Percentiles rank a stretch among this genome's conserved stretches.
Conservation (phyloP, 1,140 invertebrate species). For the Drosophila jambulina region DNA sequence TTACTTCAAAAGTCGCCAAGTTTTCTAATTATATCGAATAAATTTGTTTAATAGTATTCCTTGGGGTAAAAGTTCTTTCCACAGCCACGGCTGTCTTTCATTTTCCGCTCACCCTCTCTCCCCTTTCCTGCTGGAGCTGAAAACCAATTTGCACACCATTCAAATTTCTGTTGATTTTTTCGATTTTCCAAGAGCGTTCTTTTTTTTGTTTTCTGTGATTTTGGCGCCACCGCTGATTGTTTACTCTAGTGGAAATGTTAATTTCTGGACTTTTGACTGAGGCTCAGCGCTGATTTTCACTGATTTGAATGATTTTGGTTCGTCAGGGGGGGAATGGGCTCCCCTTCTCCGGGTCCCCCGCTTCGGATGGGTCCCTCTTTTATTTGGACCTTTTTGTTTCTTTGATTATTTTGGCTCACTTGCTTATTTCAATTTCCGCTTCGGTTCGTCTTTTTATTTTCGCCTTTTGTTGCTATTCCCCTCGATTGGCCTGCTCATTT, state of each 20-base stretch:
- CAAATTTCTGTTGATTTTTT: slow-evolving; percentile 34
- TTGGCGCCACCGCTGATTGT: slow-evolving; percentile 65
- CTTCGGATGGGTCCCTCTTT: slow-evolving; percentile 8
- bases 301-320: slow-evolving; percentile 74
- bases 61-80: slow-evolving; percentile 45
- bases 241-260: slow-evolving; percentile 80
- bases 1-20: slow-evolving; percentile 84
- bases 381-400: slow-evolving; percentile 50
- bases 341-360: neutral
- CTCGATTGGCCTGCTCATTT: slow-evolving; percentile 70
- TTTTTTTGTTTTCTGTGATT: slow-evolving; percentile 64
- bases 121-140: slow-evolving; percentile 5
- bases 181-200: slow-evolving; percentile 23
- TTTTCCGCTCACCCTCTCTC: neutral
- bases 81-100: slow-evolving; percentile 28
- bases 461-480: slow-evolving; percentile 47
- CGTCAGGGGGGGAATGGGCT: slow-evolving; percentile 26
- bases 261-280: slow-evolving; percentile 80
- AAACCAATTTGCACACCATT: slow-evolving; percentile 74
- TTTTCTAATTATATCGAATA: slow-evolving; percentile 84
- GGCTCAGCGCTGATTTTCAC: slow-evolving; percentile 47
- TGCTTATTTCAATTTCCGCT: slow-evolving; percentile 77
- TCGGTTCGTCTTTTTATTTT: slow-evolving; percentile 42
- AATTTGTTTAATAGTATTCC: slow-evolving; percentile 81
- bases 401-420: slow-evolving; percentile 77